Percentiles rank a stretch among this genome's conserved stretches.
These are phyloP conservation scores for Chloroceryle aenea DNA, from an alignment of 2,113 vertebrate genomes.

Conservation along the genomic window DNA sequence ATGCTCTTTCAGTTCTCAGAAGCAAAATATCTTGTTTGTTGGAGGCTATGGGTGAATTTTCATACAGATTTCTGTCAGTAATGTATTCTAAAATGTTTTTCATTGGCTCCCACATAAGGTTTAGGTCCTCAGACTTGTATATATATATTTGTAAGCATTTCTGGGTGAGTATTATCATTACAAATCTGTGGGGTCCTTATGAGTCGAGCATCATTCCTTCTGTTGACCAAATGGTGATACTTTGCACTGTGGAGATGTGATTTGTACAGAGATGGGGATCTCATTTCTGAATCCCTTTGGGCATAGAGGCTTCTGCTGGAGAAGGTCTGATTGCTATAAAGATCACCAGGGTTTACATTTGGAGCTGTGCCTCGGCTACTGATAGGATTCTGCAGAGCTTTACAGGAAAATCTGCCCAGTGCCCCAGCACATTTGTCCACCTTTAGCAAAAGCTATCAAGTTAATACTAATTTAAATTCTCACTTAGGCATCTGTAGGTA, in stretches of 20 bases:
- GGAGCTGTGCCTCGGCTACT: background rate
- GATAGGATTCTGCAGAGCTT: background rate
- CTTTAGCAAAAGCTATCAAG: conserved; percentile 33
- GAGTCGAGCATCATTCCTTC: background rate
- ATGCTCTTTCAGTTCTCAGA: background rate
- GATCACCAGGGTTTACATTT: background rate
- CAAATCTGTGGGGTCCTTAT: background rate
- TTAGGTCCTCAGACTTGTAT: background rate
- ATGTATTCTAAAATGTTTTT: background rate
- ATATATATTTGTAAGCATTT: background rate
- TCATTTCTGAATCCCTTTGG: background rate
- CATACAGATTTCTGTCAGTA: background rate
- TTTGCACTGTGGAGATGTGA: background rate
- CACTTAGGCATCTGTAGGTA: conserved; percentile 39
- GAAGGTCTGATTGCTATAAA: background rate
- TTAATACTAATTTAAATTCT: conserved; percentile 51
- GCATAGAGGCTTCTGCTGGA: background rate
- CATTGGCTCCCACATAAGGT: background rate
- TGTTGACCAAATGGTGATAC: background rate
- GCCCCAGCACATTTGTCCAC: background rate
- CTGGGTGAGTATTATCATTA: background rate
- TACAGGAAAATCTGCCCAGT: background rate
- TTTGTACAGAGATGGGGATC: background rate
- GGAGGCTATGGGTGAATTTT: background rate
- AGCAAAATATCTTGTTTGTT: background rate